Evolutionary conservation across 92 coral and sea anemone species (phyloP).

Genomic region (Epizoanthus illoricatus): DNA sequence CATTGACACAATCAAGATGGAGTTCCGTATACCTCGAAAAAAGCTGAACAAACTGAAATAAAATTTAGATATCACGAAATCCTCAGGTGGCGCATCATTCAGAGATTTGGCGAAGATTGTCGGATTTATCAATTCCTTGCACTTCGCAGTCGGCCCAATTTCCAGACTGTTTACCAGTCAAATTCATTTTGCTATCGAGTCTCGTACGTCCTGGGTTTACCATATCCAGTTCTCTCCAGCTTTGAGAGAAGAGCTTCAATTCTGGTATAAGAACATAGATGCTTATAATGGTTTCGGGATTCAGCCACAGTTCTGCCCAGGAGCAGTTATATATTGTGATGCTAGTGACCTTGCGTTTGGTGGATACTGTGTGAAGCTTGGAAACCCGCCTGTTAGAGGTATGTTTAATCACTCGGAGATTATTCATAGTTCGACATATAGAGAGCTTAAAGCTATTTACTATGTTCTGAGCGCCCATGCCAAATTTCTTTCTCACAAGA

Average conservation of each 20-base stretch:
- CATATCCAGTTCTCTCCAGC: background rate
- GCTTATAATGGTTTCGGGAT: background rate
- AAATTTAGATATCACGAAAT: background rate
- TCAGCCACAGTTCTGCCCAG: slow-evolving; percentile 1
- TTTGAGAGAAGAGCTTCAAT: background rate
- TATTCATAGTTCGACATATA: too few species aligned
- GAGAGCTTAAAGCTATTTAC: too few species aligned
- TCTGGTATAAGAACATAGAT: background rate
- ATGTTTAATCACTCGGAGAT: background rate
- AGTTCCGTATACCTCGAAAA: too few species aligned
- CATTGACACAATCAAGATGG: too few species aligned
- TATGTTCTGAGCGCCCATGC: too few species aligned
- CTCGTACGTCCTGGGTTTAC: background rate
- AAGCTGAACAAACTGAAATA: too few species aligned
- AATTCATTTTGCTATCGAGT: background rate
- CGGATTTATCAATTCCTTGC: background rate
- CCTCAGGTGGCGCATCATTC: background rate
- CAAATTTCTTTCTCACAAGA: too few species aligned
- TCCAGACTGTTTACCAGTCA: background rate
- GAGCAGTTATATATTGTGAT: background rate
- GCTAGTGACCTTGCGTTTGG: background rate
- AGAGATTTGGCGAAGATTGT: background rate
- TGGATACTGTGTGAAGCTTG: background rate
- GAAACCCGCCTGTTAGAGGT: background rate
- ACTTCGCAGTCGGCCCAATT: slow-evolving; percentile 2